A percentile compares a stretch with the other conserved stretches of the same genome.
phyloP scores from a whole-genome alignment of 2,797 vertebrate species.

The Gallinago solitaria region DNA sequence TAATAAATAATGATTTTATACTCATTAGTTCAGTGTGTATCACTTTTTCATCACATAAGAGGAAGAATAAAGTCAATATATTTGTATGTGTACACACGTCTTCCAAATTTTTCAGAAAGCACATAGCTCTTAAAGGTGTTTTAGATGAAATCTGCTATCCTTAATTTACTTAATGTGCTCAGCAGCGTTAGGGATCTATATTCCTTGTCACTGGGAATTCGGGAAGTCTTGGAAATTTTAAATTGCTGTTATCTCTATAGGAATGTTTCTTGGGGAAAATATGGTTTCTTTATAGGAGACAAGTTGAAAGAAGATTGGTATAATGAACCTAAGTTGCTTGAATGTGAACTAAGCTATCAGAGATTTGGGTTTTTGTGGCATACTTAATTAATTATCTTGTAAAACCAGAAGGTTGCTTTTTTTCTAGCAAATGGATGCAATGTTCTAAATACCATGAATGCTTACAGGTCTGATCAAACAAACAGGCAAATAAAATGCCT shows the following conservation, averaged over 20 bases:
- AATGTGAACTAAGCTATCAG: neutral
- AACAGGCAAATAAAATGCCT: neutral
- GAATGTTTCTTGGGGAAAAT: neutral
- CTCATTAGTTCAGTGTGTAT: neutral
- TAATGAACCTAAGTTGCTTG: neutral
- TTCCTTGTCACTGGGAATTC: neutral
- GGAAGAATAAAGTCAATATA: neutral
- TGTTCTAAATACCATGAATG: neutral
- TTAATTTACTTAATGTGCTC: neutral
- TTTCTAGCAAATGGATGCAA: neutral
- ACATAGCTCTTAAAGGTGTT: neutral
- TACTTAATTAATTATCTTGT: neutral
- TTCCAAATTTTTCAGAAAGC: neutral
- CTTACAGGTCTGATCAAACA: neutral
- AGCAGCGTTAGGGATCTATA: neutral
- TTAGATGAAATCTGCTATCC: neutral
- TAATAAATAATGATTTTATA: neutral
- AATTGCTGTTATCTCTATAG: neutral
- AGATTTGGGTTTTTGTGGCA: neutral
- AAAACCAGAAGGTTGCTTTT: neutral
- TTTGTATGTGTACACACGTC: neutral
- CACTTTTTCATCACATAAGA: neutral
- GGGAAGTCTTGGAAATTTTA: neutral
- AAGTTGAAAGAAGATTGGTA: neutral
- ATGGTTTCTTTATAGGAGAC: neutral